A percentile compares a stretch with the other conserved stretches of the same genome.
Evolutionary conservation across 2,888 invertebrate genomes (phyloP).

Genomic region (Acleris laterana): DNA sequence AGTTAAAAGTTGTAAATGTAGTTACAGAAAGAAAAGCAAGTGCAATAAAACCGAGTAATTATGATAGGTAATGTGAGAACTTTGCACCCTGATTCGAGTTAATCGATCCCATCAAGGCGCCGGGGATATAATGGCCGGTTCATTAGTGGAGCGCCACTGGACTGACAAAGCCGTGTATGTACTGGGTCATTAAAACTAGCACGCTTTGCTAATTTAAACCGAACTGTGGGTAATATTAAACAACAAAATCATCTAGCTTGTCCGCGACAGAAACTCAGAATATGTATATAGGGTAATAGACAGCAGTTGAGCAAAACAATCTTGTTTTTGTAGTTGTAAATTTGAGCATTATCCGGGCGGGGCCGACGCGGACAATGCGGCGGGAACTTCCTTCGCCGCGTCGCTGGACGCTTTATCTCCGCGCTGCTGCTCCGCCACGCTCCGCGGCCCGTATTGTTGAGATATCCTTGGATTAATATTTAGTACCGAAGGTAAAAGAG

Average conservation of each 20-base stretch:
- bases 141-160: slow-evolving; percentile 7
- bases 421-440: slow-evolving; percentile 42
- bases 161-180: background rate
- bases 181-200: slow-evolving; percentile 1
- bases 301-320: slow-evolving; percentile 35
- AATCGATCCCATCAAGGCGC: slow-evolving; percentile 20
- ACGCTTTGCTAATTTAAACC: no score
- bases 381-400: slow-evolving; percentile 53
- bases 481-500: slow-evolving; percentile 15
- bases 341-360: slow-evolving; percentile 45
- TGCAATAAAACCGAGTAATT: slow-evolving; percentile 25
- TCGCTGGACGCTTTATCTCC: slow-evolving; percentile 56
- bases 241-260: background rate
- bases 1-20: slow-evolving; percentile 7
- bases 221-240: no score
- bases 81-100: slow-evolving; percentile 9
- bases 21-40: background rate
- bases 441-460: slow-evolving; percentile 20
- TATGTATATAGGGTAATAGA: slow-evolving; percentile 33
- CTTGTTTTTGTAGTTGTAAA: slow-evolving; percentile 49
- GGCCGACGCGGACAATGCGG: slow-evolving; percentile 46
- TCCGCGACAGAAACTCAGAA: background rate
- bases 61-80: slow-evolving; percentile 22
- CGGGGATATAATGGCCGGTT: background rate
- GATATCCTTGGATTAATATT: slow-evolving; percentile 20